Percentiles rank a stretch among this genome's conserved stretches.
Conservation (phyloP, 2,797 vertebrate species). For the Rhincodon typus region DNA sequence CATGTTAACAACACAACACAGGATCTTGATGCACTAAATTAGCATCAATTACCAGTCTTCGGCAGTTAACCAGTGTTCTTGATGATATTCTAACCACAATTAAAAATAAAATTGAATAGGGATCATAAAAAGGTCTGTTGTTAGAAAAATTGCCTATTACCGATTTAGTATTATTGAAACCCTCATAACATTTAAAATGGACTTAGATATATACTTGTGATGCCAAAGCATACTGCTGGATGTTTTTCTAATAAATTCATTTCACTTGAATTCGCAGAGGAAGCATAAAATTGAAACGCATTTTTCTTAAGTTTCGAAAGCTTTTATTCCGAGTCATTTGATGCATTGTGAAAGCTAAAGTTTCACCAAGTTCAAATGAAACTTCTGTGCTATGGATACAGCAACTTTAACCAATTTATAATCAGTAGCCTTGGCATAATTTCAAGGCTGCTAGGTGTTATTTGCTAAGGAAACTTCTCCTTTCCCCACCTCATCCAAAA, state of each 20-base stretch:
- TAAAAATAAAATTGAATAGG: slow-evolving; percentile 38
- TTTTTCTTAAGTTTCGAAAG: not conserved
- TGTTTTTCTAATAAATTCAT: not conserved
- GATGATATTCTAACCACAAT: slow-evolving; percentile 7
- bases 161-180: not conserved
- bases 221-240: too few relatives aligned
- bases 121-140: slow-evolving; percentile 38
- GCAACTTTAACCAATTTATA: not conserved
- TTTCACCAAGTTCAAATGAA: not conserved
- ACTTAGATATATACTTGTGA: too few relatives aligned
- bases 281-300: not conserved
- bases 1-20: not conserved
- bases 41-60: not conserved
- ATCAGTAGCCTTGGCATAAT: not conserved
- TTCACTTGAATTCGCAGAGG: not conserved
- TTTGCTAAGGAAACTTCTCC: not conserved
- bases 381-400: not conserved
- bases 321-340: not conserved
- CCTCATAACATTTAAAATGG: too few relatives aligned
- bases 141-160: slow-evolving; percentile 41
- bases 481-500: not conserved
- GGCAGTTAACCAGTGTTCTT: not conserved
- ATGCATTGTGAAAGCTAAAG: not conserved
- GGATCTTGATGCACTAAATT: slow-evolving; percentile 11
- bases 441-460: not conserved